phyloP scores from a whole-genome alignment of 1,140 invertebrate species.

The Danaus plexippus region DNA sequence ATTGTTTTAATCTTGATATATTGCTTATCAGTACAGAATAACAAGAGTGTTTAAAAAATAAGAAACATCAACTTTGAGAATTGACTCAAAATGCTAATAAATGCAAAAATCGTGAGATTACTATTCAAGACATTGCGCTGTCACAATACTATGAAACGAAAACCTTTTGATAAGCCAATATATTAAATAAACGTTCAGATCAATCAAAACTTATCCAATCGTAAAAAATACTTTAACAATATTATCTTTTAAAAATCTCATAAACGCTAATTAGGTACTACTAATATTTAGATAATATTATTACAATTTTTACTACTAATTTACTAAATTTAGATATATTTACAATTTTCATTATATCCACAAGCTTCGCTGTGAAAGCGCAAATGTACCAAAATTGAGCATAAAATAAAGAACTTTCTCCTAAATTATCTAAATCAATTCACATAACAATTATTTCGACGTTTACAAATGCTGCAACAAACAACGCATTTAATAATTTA shows the following conservation, averaged over 20 bases:
- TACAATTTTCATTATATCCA: conserved; percentile 50
- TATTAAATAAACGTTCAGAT: conserved; percentile 40
- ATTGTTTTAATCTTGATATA: conserved; percentile 65
- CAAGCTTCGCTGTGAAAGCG: conserved; percentile 64
- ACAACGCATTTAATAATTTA: conserved; percentile 64
- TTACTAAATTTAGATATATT: conserved; percentile 64
- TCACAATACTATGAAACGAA: conserved; percentile 46
- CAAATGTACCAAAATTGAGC: conserved; percentile 65
- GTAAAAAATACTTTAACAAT: conserved; percentile 61
- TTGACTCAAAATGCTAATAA: conserved; percentile 66
- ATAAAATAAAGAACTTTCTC: conserved; percentile 39
- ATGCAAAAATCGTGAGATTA: conserved; percentile 61
- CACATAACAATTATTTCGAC: conserved; percentile 33
- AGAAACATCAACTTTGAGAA: conserved; percentile 49
- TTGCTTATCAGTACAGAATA: conserved; percentile 69
- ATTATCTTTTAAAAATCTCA: conserved; percentile 59
- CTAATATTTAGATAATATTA: conserved; percentile 52
- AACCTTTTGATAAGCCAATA: conserved; percentile 57
- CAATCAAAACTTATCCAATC: conserved; percentile 51
- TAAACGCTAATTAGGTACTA: conserved; percentile 65
- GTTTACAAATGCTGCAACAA: conserved; percentile 47
- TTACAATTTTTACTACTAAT: conserved; percentile 55
- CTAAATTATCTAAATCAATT: conserved; percentile 32
- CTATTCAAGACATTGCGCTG: conserved; percentile 59
- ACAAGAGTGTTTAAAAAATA: conserved; percentile 63